A percentile compares a stretch with the other conserved stretches of the same genome.
phyloP scores from a whole-genome alignment of 2,888 invertebrate genomes.

The Spatulosminthurus flaviceps region DNA sequence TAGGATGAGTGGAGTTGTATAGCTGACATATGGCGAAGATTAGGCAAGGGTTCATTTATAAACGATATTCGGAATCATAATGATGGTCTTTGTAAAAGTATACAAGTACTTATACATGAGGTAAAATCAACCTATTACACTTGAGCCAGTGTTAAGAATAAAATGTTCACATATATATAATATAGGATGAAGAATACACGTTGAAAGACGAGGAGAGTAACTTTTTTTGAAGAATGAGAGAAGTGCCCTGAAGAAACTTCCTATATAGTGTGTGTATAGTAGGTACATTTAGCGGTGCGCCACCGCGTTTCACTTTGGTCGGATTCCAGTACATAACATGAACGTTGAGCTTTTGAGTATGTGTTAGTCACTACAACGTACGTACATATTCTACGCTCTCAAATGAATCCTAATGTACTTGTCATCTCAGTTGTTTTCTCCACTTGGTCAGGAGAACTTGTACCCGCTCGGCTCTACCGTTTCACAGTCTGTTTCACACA shows the following conservation, averaged over 20 bases:
- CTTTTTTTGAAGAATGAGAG: background rate
- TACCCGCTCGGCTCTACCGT: background rate
- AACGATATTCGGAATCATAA: conserved; percentile 29
- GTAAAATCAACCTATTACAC: too few species aligned
- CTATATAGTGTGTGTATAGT: too few species aligned
- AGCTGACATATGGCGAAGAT: background rate
- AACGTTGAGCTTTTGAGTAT: background rate
- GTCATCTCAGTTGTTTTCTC: conserved; percentile 29
- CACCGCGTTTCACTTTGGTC: conserved; percentile 24
- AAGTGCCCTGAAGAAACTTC: conserved; percentile 22
- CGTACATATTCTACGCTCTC: too few species aligned
- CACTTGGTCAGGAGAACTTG: conserved; percentile 28
- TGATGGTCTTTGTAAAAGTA: background rate
- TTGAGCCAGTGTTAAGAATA: too few species aligned
- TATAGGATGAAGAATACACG: background rate
- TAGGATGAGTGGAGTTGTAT: background rate
- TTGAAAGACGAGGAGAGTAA: background rate
- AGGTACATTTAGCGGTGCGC: conserved; percentile 1
- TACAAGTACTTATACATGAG: background rate
- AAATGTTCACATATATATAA: too few species aligned
- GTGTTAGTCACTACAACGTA: too few species aligned
- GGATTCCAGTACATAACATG: conserved; percentile 4
- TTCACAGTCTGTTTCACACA: conserved; percentile 12
- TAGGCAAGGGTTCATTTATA: conserved; percentile 16
- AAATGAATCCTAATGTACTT: conserved; percentile 18